These are phyloP conservation scores for Panthera tigris DNA, from an alignment of 2,113 vertebrate species.

Conservation along the genomic window DNA sequence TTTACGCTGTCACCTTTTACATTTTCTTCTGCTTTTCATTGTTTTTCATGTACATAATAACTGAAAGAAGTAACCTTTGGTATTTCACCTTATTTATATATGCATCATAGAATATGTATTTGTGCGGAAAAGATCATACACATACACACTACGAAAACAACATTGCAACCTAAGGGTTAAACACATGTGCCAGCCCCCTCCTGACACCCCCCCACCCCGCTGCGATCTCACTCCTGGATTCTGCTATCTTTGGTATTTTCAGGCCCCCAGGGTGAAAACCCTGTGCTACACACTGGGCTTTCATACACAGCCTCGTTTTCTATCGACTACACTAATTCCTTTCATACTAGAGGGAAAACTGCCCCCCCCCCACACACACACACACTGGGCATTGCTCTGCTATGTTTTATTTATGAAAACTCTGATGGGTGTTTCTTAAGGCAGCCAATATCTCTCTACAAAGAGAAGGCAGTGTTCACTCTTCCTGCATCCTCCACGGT, in stretches of 20 bases:
- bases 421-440: constrained; percentile 37
- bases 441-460: background rate
- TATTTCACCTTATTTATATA: background rate
- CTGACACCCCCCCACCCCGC: background rate
- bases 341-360: constrained; percentile 33
- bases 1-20: background rate
- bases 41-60: background rate
- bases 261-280: background rate
- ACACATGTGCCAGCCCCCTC: accelerated
- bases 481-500: background rate
- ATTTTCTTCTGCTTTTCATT: background rate
- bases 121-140: background rate
- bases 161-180: background rate
- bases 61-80: background rate
- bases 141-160: background rate
- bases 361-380: background rate
- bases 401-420: constrained; percentile 66
- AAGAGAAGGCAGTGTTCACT: constrained; percentile 13
- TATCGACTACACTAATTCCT: constrained; percentile 66
- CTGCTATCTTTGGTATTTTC: constrained; percentile 23
- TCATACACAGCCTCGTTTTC: constrained; percentile 62
- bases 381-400: background rate
- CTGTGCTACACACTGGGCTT: background rate
- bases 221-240: background rate
- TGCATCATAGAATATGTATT: background rate